Percentiles rank a stretch among this genome's conserved stretches.
Conservation (phyloP, 2,113 vertebrate genomes). For the Chionis minor region DNA sequence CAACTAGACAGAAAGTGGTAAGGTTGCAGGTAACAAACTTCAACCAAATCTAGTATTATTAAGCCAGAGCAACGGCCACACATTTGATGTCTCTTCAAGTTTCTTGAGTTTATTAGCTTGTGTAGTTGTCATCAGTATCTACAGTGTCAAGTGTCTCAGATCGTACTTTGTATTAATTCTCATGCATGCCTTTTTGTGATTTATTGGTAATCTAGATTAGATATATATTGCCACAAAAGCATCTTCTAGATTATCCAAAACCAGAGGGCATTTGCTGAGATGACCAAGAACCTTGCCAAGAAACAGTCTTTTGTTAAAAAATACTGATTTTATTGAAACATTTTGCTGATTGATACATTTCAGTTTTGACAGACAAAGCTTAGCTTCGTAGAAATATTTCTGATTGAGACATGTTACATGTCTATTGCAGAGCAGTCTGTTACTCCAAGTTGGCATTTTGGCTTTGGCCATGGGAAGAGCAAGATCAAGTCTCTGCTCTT, state of each 20-base stretch:
- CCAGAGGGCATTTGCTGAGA: not conserved
- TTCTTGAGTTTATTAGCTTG: not conserved
- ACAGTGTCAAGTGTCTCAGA: not conserved
- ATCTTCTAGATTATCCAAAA: not conserved
- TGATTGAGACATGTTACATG: accelerated
- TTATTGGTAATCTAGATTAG: not conserved
- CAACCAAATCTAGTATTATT: not conserved
- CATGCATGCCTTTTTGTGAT: not conserved
- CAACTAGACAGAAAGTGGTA: not conserved
- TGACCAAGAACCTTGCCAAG: not conserved
- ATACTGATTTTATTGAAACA: not conserved
- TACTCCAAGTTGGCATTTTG: not conserved
- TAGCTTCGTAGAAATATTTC: not conserved
- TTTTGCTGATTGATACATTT: not conserved
- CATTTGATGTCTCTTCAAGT: not conserved
- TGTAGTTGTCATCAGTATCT: not conserved
- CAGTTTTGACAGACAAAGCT: not conserved
- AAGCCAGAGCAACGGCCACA: not conserved
- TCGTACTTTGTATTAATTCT: not conserved
- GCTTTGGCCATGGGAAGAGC: not conserved
- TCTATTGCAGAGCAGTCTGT: not conserved
- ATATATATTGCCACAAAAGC: not conserved
- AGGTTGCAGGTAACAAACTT: not conserved
- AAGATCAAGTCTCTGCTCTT: not conserved
- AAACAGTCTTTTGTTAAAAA: not conserved